A percentile compares a stretch with the other conserved stretches of the same genome.
These are phyloP conservation scores for Arrhamphus sclerolepis DNA, from an alignment of 2,797 vertebrate species.

Conservation along the genomic window DNA sequence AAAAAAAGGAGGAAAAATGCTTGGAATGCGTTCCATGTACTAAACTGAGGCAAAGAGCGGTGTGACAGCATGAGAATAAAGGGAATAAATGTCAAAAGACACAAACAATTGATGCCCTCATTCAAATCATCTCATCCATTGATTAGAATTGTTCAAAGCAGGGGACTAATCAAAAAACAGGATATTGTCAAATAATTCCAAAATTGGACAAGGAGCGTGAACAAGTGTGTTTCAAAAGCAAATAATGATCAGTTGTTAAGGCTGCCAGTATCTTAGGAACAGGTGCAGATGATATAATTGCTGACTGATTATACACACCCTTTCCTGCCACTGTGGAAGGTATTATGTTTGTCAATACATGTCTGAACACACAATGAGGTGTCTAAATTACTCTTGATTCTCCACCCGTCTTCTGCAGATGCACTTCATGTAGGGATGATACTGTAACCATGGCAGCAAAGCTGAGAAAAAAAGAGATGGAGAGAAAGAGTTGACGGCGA, in stretches of 20 bases:
- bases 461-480: conserved; percentile 57
- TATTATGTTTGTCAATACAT: conserved; percentile 59
- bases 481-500: conserved; percentile 62
- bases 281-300: conserved; percentile 36
- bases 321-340: conserved; percentile 49
- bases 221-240: conserved; percentile 1
- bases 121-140: neutral
- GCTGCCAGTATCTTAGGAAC: conserved; percentile 20
- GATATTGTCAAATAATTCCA: conserved; percentile 18
- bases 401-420: conserved; percentile 72
- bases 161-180: conserved; percentile 9
- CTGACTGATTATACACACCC: conserved; percentile 17
- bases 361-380: conserved; percentile 63
- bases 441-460: conserved; percentile 77
- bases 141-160: conserved; percentile 8
- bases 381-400: conserved; percentile 65
- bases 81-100: neutral
- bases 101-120: neutral
- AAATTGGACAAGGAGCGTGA: conserved; percentile 21
- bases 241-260: conserved; percentile 12
- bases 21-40: too few relatives aligned
- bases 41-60: too few relatives aligned
- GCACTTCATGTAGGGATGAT: conserved; percentile 86
- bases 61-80: neutral
- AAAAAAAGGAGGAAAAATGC: too few relatives aligned